phyloP scores from a whole-genome alignment of 2,797 vertebrate genomes.

The Synaphobranchus kaupii region DNA sequence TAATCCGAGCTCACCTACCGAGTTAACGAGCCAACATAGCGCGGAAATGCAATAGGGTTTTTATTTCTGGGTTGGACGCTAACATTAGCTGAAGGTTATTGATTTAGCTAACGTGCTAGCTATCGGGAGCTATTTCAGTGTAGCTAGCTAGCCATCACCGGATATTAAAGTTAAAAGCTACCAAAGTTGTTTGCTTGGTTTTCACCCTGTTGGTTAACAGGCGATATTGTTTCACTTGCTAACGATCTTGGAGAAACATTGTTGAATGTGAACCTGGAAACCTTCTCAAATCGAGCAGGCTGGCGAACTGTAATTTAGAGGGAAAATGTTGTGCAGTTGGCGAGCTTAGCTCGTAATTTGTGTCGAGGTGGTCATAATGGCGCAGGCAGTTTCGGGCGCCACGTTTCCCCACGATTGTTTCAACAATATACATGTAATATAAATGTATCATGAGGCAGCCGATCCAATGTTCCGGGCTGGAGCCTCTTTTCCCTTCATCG shows the following conservation, averaged over 20 bases:
- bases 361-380: conserved; percentile 33
- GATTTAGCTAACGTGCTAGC: conserved; percentile 7
- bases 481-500: conserved; percentile 26
- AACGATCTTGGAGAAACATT: no score
- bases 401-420: conserved; percentile 27
- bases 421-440: background rate
- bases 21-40: background rate
- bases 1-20: background rate
- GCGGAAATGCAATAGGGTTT: background rate
- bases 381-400: conserved; percentile 39
- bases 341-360: conserved; percentile 16
- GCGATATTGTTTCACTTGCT: background rate
- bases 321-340: conserved; percentile 13
- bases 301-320: background rate
- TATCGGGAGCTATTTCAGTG: background rate
- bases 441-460: background rate
- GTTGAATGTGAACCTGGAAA: background rate
- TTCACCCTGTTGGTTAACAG: background rate
- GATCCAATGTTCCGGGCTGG: background rate
- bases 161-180: conserved; percentile 7
- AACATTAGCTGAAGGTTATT: conserved; percentile 22
- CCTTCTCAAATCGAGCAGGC: background rate
- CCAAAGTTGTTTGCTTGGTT: background rate
- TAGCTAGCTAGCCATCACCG: background rate
- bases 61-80: background rate